Conservation (phyloP, 2,113 vertebrate genomes). For the Ictalurus punctatus region DNA sequence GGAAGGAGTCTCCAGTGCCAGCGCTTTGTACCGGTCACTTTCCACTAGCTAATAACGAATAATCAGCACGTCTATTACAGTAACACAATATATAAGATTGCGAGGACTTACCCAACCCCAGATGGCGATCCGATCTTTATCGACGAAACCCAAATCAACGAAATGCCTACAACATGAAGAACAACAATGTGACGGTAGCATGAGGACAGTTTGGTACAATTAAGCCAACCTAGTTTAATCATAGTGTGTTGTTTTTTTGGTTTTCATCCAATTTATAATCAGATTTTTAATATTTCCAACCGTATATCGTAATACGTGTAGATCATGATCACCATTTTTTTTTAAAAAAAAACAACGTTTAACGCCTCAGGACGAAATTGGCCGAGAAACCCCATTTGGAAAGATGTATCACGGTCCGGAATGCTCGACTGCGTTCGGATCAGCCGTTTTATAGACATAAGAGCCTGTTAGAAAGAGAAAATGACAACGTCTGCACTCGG, state of each 20-base stretch:
- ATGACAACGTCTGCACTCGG: not conserved
- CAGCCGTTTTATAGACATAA: not conserved
- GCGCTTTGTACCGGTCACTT: not conserved
- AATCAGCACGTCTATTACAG: not conserved
- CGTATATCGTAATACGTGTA: too few species aligned
- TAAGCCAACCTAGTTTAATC: not conserved
- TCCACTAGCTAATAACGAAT: not conserved
- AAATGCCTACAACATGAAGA: constrained; percentile 76
- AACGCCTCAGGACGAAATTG: not conserved
- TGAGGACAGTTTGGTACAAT: not conserved
- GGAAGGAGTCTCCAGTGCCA: constrained; percentile 10
- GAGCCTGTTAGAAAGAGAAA: not conserved
- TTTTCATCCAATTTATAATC: not conserved
- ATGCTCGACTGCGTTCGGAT: not conserved
- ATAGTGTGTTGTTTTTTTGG: not conserved
- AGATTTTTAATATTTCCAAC: not conserved
- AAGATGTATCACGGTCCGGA: not conserved
- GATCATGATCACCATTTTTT: too few species aligned
- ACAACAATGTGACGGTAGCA: not conserved
- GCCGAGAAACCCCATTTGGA: not conserved
- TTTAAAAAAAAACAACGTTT: not conserved
- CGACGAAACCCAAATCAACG: constrained; percentile 84
- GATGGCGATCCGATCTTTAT: constrained; percentile 84
- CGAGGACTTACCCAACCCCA: constrained; percentile 94
- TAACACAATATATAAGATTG: not conserved